These are phyloP conservation scores for Hydrolagus colliei DNA, from an alignment of 2,797 vertebrate species.

Conservation along the genomic window DNA sequence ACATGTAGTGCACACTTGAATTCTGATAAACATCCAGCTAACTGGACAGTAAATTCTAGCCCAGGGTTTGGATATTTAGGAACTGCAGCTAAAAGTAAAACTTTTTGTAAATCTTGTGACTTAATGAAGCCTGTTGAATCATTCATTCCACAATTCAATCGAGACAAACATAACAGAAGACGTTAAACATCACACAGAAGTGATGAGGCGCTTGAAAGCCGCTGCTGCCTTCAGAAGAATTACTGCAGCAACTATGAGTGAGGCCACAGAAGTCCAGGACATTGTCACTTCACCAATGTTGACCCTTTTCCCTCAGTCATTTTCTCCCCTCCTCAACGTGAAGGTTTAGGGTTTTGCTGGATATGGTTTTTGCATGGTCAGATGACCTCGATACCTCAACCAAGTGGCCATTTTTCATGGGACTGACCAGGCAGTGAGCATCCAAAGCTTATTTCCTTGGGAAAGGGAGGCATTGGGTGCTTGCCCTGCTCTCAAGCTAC, in stretches of 20 bases:
- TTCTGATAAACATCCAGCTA: neutral
- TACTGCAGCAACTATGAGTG: neutral
- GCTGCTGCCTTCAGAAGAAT: neutral
- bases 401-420: no score
- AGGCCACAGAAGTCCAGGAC: neutral
- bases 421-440: no score
- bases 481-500: no score
- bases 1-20: neutral
- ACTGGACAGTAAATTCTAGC: neutral
- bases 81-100: neutral
- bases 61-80: neutral
- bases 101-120: neutral
- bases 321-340: no score
- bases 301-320: no score
- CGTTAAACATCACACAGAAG: neutral
- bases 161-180: neutral
- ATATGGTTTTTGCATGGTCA: no score
- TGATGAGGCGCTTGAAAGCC: neutral
- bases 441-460: no score
- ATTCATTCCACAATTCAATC: neutral
- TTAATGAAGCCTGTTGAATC: neutral
- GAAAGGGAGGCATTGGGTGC: no score
- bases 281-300: neutral
- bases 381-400: no score
- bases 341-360: no score